These are phyloP conservation scores for Sinocyclocheilus grahami DNA, from an alignment of 2,113 vertebrate species.

Conservation along the genomic window DNA sequence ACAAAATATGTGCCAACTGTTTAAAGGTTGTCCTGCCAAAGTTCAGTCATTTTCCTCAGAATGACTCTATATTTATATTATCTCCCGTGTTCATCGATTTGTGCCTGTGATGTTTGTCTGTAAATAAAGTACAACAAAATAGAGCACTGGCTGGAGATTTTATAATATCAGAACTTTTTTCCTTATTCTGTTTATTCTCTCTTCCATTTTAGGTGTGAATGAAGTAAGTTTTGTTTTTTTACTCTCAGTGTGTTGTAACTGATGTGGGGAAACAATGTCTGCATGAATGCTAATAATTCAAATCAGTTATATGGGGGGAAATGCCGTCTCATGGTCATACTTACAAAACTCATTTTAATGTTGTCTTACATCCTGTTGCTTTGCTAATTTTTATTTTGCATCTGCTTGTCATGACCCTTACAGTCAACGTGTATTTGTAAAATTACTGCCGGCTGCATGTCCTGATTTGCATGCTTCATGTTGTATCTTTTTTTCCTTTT, in stretches of 20 bases:
- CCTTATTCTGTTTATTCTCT: conserved; percentile 71
- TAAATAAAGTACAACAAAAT: conserved; percentile 53
- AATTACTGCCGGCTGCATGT: conserved; percentile 23
- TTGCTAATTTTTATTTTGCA: conserved; percentile 62
- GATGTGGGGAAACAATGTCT: conserved; percentile 37
- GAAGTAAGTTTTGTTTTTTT: conserved; percentile 74
- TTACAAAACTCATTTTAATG: conserved; percentile 33
- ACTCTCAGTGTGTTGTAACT: conserved; percentile 51
- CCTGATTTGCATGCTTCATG: conserved; percentile 51
- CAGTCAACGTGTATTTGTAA: not conserved
- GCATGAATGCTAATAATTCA: conserved; percentile 49
- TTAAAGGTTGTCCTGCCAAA: conserved; percentile 51
- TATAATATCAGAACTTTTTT: conserved; percentile 40
- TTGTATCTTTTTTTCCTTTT: not conserved
- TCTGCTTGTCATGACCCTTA: conserved; percentile 39
- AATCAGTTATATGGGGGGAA: conserved; percentile 8
- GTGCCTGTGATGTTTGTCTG: conserved; percentile 58
- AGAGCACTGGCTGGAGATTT: conserved; percentile 42
- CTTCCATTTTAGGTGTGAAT: conserved; percentile 78
- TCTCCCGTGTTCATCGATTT: conserved; percentile 47
- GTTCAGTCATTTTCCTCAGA: conserved; percentile 47
- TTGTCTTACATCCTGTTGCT: conserved; percentile 56
- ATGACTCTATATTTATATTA: conserved; percentile 52
- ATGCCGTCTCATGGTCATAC: conserved; percentile 34
- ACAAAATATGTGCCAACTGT: conserved; percentile 54